These are phyloP conservation scores for Apis laboriosa DNA, from an alignment of 1,140 invertebrate genomes.

Conservation along the genomic window DNA sequence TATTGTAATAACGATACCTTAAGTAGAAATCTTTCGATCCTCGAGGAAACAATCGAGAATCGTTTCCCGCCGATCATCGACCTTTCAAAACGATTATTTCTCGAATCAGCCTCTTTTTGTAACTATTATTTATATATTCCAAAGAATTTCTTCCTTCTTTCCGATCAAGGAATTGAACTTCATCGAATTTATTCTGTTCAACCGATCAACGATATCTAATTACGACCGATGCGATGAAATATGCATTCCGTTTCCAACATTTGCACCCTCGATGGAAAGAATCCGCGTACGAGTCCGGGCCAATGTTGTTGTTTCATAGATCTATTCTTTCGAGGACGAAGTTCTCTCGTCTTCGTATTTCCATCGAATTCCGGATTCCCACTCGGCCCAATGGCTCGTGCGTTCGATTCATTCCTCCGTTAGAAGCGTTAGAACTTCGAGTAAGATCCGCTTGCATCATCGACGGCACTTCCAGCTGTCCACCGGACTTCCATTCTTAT, in stretches of 20 bases:
- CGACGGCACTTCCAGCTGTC: background rate
- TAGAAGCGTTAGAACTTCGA: background rate
- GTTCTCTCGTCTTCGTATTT: background rate
- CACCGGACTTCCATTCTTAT: background rate
- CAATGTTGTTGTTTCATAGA: background rate
- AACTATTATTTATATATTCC: background rate
- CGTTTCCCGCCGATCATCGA: background rate
- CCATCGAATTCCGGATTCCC: no score
- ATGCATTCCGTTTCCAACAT: background rate
- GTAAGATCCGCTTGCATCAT: background rate
- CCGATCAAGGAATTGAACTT: background rate
- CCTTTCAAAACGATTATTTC: background rate
- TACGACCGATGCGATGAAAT: background rate
- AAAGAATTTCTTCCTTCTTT: background rate
- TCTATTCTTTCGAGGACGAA: background rate
- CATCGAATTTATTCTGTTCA: background rate
- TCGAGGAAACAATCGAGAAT: background rate
- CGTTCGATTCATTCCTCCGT: background rate
- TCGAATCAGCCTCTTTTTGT: background rate
- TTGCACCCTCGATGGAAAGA: background rate
- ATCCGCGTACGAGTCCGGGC: background rate
- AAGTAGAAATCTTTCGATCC: constrained; percentile 37
- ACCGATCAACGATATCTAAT: background rate
- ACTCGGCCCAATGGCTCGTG: background rate
- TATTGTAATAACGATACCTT: constrained; percentile 18